Conservation (phyloP, 2,888 invertebrate species). For the Litoditis marina region DNA sequence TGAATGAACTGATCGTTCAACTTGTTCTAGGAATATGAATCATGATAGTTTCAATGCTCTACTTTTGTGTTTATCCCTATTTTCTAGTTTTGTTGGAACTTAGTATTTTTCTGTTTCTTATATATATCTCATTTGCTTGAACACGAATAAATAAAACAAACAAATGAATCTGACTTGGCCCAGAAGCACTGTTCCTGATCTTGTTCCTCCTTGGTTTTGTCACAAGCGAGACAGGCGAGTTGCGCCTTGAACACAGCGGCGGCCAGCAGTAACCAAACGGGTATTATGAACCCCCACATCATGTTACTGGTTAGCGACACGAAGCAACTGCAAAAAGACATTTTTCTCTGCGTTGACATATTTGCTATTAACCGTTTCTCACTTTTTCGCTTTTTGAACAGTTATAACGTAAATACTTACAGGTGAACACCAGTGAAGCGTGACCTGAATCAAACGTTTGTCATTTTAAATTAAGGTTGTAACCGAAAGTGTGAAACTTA, state of each 20-base stretch:
- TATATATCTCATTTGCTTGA: neutral
- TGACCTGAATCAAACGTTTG: too few species aligned
- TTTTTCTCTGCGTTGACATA: too few species aligned
- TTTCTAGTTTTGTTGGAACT: neutral
- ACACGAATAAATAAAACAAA: neutral
- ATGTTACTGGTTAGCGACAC: slow-evolving; percentile 33
- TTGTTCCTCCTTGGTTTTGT: slow-evolving; percentile 31
- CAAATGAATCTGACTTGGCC: slow-evolving; percentile 37
- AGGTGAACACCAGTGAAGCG: too few species aligned
- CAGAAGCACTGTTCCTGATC: slow-evolving; percentile 38
- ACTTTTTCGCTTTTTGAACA: too few species aligned
- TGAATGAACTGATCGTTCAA: neutral
- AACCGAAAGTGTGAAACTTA: too few species aligned
- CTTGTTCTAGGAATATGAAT: neutral
- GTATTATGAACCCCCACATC: slow-evolving; percentile 45
- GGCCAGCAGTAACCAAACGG: slow-evolving; percentile 36
- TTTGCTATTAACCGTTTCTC: too few species aligned
- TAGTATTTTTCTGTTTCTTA: too few species aligned
- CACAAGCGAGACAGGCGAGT: slow-evolving; percentile 41
- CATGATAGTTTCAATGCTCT: neutral
- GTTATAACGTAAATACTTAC: too few species aligned
- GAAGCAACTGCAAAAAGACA: too few species aligned
- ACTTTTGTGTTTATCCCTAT: neutral
- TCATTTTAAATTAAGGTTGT: too few species aligned
- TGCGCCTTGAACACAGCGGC: slow-evolving; percentile 34